A percentile compares a stretch with the other conserved stretches of the same genome.
phyloP scores from a whole-genome alignment of 2,888 invertebrate genomes.

The Oligia strigilis region DNA sequence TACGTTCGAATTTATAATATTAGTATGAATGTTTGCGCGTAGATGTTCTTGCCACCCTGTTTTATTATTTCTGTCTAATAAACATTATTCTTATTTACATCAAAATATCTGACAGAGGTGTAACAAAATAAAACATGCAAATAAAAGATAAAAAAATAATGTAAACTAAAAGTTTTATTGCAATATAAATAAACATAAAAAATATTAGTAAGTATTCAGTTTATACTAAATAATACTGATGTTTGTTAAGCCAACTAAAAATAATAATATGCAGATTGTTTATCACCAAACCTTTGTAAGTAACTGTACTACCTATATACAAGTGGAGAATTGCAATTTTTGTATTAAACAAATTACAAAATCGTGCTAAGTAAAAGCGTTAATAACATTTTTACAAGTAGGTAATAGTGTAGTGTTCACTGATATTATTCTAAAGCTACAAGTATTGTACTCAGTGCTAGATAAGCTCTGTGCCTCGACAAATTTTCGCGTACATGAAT shows the following conservation, averaged over 20 bases:
- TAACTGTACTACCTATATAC: constrained; percentile 17
- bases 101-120: constrained; percentile 26
- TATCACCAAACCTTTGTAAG: constrained; percentile 32
- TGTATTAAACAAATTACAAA: constrained; percentile 46
- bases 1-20: no score
- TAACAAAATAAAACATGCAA: constrained; percentile 60
- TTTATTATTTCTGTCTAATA: neutral
- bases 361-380: constrained; percentile 53
- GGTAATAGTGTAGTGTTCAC: constrained; percentile 14
- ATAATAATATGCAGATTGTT: constrained; percentile 36
- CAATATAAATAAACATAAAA: constrained; percentile 66
- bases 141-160: constrained; percentile 70
- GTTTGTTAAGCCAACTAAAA: constrained; percentile 27
- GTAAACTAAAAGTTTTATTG: constrained; percentile 69
- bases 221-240: constrained; percentile 60
- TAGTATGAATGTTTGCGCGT: neutral
- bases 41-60: neutral
- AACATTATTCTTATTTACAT: neutral
- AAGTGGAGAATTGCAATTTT: constrained; percentile 30
- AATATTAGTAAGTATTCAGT: constrained; percentile 53
- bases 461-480: constrained; percentile 83
- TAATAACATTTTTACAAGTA: constrained; percentile 43
- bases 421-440: constrained; percentile 83
- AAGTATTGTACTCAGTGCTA: constrained; percentile 83
- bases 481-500: constrained; percentile 74